Conservation (phyloP, 1,140 invertebrate genomes). For the Drosophila ananassae region DNA sequence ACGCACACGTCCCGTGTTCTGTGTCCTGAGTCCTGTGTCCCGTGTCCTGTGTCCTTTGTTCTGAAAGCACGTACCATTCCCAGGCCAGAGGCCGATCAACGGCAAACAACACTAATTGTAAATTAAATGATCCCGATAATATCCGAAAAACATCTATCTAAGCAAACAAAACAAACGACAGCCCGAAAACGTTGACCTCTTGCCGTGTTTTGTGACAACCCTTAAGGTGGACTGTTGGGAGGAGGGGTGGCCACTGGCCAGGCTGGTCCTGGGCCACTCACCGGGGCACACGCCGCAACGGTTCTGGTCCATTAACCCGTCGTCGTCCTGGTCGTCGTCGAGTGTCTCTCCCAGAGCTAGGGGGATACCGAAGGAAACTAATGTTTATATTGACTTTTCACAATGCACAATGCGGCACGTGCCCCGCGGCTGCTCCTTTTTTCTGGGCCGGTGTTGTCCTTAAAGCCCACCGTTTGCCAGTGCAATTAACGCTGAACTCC, state of each 20-base stretch:
- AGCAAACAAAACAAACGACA: slow-evolving; percentile 17
- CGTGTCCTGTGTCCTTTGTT: background rate
- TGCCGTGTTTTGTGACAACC: slow-evolving; percentile 43
- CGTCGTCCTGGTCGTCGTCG: slow-evolving; percentile 38
- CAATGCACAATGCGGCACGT: slow-evolving; percentile 67
- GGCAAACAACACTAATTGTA: slow-evolving; percentile 74
- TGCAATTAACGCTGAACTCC: slow-evolving; percentile 73
- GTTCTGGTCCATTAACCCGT: slow-evolving; percentile 83
- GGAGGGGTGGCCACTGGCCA: background rate
- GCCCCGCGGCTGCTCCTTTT: slow-evolving; percentile 44
- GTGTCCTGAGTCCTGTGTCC: no score
- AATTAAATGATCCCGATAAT: slow-evolving; percentile 83
- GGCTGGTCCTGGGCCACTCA: slow-evolving; percentile 53
- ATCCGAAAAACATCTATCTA: slow-evolving; percentile 77
- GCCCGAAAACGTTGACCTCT: slow-evolving; percentile 61
- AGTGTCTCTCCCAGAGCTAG: slow-evolving; percentile 30
- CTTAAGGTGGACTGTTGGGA: background rate
- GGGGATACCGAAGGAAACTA: slow-evolving; percentile 47
- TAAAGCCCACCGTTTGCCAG: slow-evolving; percentile 56
- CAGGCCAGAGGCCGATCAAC: slow-evolving; percentile 2
- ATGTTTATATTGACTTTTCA: slow-evolving; percentile 73
- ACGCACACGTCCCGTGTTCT: slow-evolving; percentile 21
- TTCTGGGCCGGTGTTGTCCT: slow-evolving; percentile 13
- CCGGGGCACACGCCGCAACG: slow-evolving; percentile 74
- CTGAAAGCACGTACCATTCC: slow-evolving; percentile 17